These are phyloP conservation scores for Lepidurus couesii DNA, from an alignment of 1,140 invertebrate species.

Conservation along the genomic window DNA sequence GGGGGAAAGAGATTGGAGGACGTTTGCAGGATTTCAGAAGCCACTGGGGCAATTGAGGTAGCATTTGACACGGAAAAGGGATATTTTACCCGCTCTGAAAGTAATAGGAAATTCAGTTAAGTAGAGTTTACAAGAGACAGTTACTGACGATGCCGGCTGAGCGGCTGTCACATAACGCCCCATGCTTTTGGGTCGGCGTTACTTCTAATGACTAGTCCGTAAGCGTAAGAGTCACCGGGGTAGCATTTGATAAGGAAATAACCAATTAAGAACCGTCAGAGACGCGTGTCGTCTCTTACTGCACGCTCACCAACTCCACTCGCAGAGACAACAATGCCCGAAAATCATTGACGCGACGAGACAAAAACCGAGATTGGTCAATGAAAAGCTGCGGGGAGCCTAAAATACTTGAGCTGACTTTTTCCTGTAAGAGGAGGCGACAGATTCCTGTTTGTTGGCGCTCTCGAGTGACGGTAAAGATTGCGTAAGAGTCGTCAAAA, in stretches of 20 bases:
- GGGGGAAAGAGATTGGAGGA: too few species aligned
- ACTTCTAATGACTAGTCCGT: neutral
- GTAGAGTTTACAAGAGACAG: too few species aligned
- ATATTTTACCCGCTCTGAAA: too few species aligned
- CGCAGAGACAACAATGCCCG: neutral
- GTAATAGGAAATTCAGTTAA: too few species aligned
- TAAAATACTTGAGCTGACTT: neutral
- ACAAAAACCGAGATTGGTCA: too few species aligned
- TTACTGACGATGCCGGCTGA: too few species aligned
- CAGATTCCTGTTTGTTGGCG: neutral
- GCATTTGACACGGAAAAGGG: too few species aligned
- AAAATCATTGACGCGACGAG: too few species aligned
- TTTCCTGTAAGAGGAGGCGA: neutral
- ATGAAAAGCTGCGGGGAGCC: neutral
- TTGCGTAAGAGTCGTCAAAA: neutral
- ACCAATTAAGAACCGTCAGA: neutral
- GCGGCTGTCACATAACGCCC: neutral
- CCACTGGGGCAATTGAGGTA: too few species aligned
- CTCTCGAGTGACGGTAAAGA: neutral
- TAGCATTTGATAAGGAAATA: conserved; percentile 2
- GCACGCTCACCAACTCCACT: neutral
- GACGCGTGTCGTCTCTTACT: neutral
- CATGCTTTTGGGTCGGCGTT: neutral
- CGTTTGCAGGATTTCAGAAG: too few species aligned
- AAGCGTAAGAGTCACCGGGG: neutral